Evolutionary conservation across 2,113 vertebrate species (phyloP).

Genomic region (Anguilla rostrata): DNA sequence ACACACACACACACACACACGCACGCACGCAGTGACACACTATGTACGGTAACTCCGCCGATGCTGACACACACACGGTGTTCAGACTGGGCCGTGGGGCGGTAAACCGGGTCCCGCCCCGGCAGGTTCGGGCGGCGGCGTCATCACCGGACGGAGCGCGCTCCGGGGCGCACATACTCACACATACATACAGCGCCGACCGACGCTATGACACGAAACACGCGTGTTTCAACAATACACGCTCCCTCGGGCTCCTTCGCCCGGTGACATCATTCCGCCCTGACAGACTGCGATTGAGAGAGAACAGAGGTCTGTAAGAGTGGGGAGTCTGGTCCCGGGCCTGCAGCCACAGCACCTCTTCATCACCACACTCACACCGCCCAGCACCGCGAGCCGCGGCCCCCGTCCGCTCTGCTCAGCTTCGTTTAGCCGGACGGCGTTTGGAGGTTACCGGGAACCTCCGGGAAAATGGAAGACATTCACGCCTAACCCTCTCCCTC

Average conservation of each 20-base stretch:
- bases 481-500: background rate
- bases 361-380: background rate
- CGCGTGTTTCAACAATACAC: background rate
- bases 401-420: background rate
- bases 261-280: background rate
- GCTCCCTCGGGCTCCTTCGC: background rate
- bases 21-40: background rate
- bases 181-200: too few species aligned
- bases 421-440: background rate
- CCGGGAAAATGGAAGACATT: background rate
- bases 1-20: too few species aligned
- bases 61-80: background rate
- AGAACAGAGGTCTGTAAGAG: background rate
- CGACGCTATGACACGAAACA: background rate
- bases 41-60: background rate
- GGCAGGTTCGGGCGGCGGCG: background rate
- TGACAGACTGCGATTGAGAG: background rate
- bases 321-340: background rate
- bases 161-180: background rate
- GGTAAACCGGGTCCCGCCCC: background rate
- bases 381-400: background rate
- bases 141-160: background rate
- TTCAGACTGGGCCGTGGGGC: background rate
- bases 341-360: background rate
- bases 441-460: background rate